Percentiles rank a stretch among this genome's conserved stretches.
Conservation (phyloP, 2,797 vertebrate species). For the Simalia tracyae region DNA sequence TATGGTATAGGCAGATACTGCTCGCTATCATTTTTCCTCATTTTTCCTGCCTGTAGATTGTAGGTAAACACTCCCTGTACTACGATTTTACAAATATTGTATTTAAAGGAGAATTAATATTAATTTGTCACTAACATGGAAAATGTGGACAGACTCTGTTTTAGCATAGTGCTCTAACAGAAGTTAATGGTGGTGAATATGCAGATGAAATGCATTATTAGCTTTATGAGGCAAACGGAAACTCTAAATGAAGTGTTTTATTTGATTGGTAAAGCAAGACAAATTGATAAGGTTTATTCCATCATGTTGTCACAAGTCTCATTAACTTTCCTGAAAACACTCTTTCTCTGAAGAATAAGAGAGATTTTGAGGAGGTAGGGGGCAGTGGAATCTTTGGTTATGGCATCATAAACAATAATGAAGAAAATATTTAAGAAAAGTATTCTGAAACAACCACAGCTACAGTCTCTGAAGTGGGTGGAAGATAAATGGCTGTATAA, state of each 20-base stretch:
- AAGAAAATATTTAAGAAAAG: neutral
- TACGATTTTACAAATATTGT: neutral
- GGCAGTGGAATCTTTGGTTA: neutral
- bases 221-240: constrained; percentile 35
- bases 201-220: constrained; percentile 39
- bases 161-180: constrained; percentile 13
- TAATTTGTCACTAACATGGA: constrained; percentile 9
- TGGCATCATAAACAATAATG: neutral
- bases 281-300: constrained; percentile 32
- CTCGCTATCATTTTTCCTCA: neutral
- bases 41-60: constrained; percentile 23
- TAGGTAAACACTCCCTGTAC: neutral
- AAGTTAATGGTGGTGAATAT: constrained; percentile 35
- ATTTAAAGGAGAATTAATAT: constrained; percentile 15
- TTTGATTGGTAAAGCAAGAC: constrained; percentile 37
- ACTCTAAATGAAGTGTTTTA: constrained; percentile 31
- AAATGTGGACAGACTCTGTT: constrained; percentile 7
- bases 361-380: neutral
- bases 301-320: constrained; percentile 35
- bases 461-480: no score
- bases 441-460: neutral
- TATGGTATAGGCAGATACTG: neutral
- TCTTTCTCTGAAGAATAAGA: neutral
- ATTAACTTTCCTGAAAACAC: constrained; percentile 24
- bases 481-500: no score